Evolutionary conservation across 2,888 invertebrate genomes (phyloP).

Genomic region (Cepaea hortensis): DNA sequence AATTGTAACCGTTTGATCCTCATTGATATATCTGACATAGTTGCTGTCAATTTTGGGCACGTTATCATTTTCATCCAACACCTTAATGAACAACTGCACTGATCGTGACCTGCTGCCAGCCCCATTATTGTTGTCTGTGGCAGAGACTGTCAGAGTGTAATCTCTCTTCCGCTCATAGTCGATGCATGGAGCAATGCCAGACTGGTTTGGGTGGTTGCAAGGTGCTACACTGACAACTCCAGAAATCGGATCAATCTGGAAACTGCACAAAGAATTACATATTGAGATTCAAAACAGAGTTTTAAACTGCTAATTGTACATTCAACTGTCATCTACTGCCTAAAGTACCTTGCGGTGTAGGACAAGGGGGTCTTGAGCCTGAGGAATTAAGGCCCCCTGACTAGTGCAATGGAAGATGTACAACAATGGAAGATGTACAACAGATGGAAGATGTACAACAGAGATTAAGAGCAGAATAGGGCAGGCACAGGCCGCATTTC

Average conservation of each 20-base stretch:
- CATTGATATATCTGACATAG: slow-evolving; percentile 65
- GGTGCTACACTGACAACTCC: slow-evolving; percentile 88
- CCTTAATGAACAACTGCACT: slow-evolving; percentile 67
- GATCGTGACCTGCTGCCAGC: slow-evolving; percentile 79
- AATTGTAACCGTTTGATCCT: slow-evolving; percentile 77
- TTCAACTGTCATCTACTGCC: too few relatives aligned
- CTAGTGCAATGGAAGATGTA: too few relatives aligned
- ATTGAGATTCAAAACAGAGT: too few relatives aligned
- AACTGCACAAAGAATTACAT: slow-evolving; percentile 78
- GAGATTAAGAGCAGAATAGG: too few relatives aligned
- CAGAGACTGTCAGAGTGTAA: slow-evolving; percentile 61
- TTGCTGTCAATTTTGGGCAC: slow-evolving; percentile 82
- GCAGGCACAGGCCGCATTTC: too few relatives aligned
- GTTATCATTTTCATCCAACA: slow-evolving; percentile 91
- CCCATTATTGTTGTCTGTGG: slow-evolving; percentile 86
- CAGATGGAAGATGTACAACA: too few relatives aligned
- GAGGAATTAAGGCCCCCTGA: too few relatives aligned
- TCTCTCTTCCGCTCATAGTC: slow-evolving; percentile 75
- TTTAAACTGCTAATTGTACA: too few relatives aligned
- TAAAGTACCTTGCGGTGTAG: too few relatives aligned
- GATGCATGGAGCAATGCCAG: slow-evolving; percentile 81
- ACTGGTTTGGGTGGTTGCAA: slow-evolving; percentile 60
- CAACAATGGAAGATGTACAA: too few relatives aligned
- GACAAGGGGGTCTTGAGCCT: too few relatives aligned
- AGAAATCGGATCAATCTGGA: slow-evolving; percentile 87